A percentile compares a stretch with the other conserved stretches of the same genome.
Conservation (phyloP, 2,113 vertebrate species). For the Oryctolagus cuniculus region DNA sequence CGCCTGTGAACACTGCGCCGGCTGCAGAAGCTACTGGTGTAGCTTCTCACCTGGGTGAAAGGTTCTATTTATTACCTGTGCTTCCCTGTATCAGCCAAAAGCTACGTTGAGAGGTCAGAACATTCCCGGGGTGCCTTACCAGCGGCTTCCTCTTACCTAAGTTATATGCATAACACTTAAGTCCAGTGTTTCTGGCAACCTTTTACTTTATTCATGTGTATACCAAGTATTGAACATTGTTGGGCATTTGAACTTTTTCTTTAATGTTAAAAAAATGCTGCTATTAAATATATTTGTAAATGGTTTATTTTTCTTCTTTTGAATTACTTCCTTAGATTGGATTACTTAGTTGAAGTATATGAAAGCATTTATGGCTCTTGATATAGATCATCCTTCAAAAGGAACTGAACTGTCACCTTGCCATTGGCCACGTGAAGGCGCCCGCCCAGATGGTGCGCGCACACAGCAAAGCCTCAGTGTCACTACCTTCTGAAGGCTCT, state of each 20-base stretch:
- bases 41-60: not conserved
- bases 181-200: not conserved
- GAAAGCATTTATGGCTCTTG: conserved; percentile 66
- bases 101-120: conserved; percentile 32
- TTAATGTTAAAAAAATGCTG: conserved; percentile 61
- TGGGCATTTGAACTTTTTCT: conserved; percentile 58
- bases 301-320: conserved; percentile 72
- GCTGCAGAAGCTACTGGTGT: conserved; percentile 36
- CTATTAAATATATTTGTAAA: conserved; percentile 63
- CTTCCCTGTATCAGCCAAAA: conserved; percentile 2
- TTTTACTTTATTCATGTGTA: conserved; percentile 52
- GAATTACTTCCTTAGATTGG: conserved; percentile 49
- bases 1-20: not conserved
- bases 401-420: not conserved
- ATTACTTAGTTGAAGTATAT: conserved; percentile 19
- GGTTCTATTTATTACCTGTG: not conserved
- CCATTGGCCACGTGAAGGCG: not conserved
- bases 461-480: not conserved
- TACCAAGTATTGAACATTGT: conserved; percentile 12
- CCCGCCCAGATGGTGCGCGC: not conserved
- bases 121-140: conserved; percentile 43
- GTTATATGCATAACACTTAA: not conserved
- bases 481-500: not conserved
- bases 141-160: not conserved
- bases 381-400: conserved; percentile 52